These are phyloP conservation scores for Cephus pygmeus DNA, from an alignment of 2,888 invertebrate species.

Conservation along the genomic window DNA sequence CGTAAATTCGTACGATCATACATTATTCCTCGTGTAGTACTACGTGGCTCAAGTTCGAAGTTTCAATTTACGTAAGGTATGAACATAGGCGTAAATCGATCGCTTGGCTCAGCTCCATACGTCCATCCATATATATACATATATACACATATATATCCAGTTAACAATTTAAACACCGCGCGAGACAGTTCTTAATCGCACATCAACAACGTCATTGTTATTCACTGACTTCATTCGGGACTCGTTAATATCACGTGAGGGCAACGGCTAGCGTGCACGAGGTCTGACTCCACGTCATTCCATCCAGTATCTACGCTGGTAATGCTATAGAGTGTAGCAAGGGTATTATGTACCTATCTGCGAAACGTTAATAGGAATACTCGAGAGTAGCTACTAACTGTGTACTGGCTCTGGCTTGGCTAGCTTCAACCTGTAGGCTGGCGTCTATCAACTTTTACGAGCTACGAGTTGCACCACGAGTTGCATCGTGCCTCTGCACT, in stretches of 20 bases:
- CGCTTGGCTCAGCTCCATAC: background rate
- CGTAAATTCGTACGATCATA: background rate
- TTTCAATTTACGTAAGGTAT: background rate
- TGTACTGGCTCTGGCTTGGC: background rate
- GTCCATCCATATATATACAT: too few relatives aligned
- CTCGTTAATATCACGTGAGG: constrained; percentile 12
- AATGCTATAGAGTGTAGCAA: background rate
- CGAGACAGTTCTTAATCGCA: constrained; percentile 2
- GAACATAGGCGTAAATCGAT: background rate
- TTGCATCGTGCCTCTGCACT: background rate
- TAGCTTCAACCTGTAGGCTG: background rate
- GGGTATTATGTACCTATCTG: background rate
- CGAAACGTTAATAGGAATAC: background rate
- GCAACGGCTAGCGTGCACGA: constrained; percentile 1
- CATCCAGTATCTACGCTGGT: background rate
- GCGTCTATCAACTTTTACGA: background rate
- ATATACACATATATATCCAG: background rate
- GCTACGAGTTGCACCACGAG: background rate
- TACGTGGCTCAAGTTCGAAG: background rate
- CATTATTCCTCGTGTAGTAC: background rate
- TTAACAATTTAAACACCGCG: background rate
- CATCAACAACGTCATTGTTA: constrained; percentile 7
- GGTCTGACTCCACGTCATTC: background rate
- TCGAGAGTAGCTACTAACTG: background rate
- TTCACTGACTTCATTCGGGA: constrained; percentile 12